Percentiles rank a stretch among this genome's conserved stretches.
These are phyloP conservation scores for Dynastes maya DNA, from an alignment of 2,888 invertebrate genomes.

Conservation along the genomic window DNA sequence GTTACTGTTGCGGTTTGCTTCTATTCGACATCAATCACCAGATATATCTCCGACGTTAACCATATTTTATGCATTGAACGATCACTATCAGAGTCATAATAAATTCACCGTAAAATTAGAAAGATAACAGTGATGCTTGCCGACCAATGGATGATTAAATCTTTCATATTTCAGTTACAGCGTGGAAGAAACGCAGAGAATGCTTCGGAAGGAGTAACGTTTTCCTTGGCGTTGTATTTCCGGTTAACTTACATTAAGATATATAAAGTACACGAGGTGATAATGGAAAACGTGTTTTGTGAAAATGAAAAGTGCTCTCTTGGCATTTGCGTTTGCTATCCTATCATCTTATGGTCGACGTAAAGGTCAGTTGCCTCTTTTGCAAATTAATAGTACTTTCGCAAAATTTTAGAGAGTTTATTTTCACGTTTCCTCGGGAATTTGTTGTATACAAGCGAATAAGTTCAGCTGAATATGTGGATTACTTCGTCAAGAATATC, in stretches of 20 bases:
- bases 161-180: constrained; percentile 15
- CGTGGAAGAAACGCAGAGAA: neutral
- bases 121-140: constrained; percentile 2
- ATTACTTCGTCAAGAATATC: too few relatives aligned
- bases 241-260: constrained; percentile 36
- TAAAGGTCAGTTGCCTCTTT: constrained; percentile 34
- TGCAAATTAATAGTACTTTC: constrained; percentile 34
- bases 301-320: constrained; percentile 39
- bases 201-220: constrained; percentile 1
- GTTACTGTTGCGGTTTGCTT: too few relatives aligned
- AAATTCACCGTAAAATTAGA: constrained; percentile 17
- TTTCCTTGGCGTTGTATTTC: constrained; percentile 14
- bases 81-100: neutral
- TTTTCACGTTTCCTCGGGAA: constrained; percentile 2
- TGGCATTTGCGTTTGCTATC: constrained; percentile 29
- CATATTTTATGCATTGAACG: constrained; percentile 12
- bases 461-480: too few relatives aligned
- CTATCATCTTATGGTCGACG: neutral
- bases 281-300: constrained; percentile 40
- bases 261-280: constrained; percentile 18
- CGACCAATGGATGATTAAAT: constrained; percentile 9
- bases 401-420: constrained; percentile 23
- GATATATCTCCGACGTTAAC: neutral
- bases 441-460: too few relatives aligned
- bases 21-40: too few relatives aligned